Conservation (phyloP, 1,140 invertebrate species). For the Scaptomyza graminum region DNA sequence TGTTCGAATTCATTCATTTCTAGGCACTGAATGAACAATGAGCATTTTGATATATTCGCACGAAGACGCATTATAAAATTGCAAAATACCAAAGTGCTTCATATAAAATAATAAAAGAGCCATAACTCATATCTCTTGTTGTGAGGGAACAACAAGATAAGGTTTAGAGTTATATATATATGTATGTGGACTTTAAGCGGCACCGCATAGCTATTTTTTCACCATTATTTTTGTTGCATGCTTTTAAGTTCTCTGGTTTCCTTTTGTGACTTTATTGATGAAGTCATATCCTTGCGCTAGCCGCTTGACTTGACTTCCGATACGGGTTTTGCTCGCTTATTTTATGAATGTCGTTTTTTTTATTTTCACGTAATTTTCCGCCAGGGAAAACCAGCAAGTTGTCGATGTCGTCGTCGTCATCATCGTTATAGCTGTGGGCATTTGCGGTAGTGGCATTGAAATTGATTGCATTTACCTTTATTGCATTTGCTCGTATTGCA, state of each 20-base stretch:
- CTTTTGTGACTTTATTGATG: slow-evolving; percentile 12
- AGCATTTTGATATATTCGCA: slow-evolving; percentile 14
- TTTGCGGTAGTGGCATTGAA: slow-evolving; percentile 55
- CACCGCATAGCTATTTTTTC: background rate
- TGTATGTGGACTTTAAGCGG: slow-evolving; percentile 20
- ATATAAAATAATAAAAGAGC: background rate
- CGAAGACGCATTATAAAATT: slow-evolving; percentile 11
- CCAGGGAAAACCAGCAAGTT: slow-evolving; percentile 17
- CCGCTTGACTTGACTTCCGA: slow-evolving; percentile 42
- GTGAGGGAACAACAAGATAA: slow-evolving; percentile 14
- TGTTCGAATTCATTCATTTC: slow-evolving; percentile 60
- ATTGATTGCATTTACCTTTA: slow-evolving; percentile 80
- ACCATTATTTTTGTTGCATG: background rate
- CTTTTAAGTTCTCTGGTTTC: background rate
- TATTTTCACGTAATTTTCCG: slow-evolving; percentile 70
- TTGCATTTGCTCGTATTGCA: slow-evolving; percentile 58
- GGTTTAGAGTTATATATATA: slow-evolving; percentile 5
- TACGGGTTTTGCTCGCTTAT: slow-evolving; percentile 29
- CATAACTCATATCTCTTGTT: slow-evolving; percentile 20
- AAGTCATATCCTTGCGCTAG: background rate
- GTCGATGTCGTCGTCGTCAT: slow-evolving; percentile 43
- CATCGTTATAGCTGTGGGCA: slow-evolving; percentile 38
- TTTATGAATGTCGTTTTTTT: slow-evolving; percentile 33
- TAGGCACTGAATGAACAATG: slow-evolving; percentile 43
- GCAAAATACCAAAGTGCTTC: slow-evolving; percentile 1